A percentile compares a stretch with the other conserved stretches of the same genome.
Evolutionary conservation across 2,113 vertebrate genomes (phyloP).

Genomic region (Suricata suricatta): DNA sequence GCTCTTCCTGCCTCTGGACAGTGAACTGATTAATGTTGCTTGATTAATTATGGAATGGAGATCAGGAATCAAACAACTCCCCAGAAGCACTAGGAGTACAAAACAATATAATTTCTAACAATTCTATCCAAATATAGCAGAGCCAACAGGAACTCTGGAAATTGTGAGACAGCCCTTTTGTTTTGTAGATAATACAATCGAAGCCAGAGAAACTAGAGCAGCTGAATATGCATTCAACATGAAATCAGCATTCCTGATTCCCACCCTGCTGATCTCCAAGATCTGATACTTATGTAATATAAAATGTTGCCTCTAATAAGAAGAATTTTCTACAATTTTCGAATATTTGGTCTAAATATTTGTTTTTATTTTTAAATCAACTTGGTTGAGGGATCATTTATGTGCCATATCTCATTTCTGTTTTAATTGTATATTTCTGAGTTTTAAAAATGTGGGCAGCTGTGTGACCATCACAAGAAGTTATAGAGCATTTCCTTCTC

Average conservation of each 20-base stretch:
- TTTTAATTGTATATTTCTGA: neutral
- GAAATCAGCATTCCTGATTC: neutral
- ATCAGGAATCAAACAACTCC: neutral
- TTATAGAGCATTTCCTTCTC: neutral
- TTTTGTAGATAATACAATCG: neutral
- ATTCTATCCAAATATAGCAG: neutral
- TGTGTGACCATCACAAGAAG: neutral
- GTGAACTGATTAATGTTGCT: neutral
- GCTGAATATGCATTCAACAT: neutral
- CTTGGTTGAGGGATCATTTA: neutral
- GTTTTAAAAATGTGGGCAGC: neutral
- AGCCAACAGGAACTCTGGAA: neutral
- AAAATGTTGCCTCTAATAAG: neutral
- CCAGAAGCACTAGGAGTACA: neutral
- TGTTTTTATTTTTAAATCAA: neutral
- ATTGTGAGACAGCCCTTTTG: neutral
- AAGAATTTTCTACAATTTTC: neutral
- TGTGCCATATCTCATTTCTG: neutral
- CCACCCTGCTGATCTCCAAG: neutral
- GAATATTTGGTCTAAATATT: neutral
- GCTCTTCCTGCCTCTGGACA: neutral
- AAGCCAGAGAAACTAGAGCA: neutral
- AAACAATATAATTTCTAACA: neutral
- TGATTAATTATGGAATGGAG: neutral
- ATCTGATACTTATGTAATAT: neutral